Evolutionary conservation across 2,888 invertebrate species (phyloP), one percentile per base, ranked within the genome.

Genomic region (Leucophora obtusa): DNA sequence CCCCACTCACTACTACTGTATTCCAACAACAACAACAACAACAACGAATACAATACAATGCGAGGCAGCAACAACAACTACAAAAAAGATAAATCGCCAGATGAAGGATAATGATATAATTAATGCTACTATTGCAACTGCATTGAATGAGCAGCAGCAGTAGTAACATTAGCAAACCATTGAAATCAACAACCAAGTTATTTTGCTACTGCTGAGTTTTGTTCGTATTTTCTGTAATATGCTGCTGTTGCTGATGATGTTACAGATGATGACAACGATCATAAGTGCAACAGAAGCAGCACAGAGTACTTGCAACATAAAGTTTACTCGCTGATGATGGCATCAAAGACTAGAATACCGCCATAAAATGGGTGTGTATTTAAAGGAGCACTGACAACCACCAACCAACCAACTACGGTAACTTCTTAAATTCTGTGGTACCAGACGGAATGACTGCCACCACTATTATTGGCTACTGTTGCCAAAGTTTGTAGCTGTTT

Each of bases 31-130:
- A 78, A 72, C 59, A 54, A 66, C 70, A 63, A 54, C 68, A 65
- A 47, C 69, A 65, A 38, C 47, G 18, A 53, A 59, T 59, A 43
- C 38, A 69, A 62, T 15, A 63, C 56, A 63, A 71, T 77, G 10
- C 54, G 35, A 38, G 28, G 77, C 35, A 58, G 18, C 53, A 66
- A 51, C 24, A 24, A 18, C 33, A 62, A 28, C 28, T 28, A 28
- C 28, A 28, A 28, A 4, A 78, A 83, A 87, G 86, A 87, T 87
- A 86, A 87, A 87, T 87, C 85, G 87, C 84, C 84, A 87, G 87
- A 87, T 87, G 86, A 86, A 87, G 86, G 87, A 87, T 87, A 87
- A 87, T 87, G 87, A 87, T 87, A 87, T 87, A 87, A 87, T 87
- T 87, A 87, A 87, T 87, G 87, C 86, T 86, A 84, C 83, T 66